Percentiles rank a stretch among this genome's conserved stretches.
phyloP scores from a whole-genome alignment of 2,113 vertebrate genomes.

The Pteropus alecto region DNA sequence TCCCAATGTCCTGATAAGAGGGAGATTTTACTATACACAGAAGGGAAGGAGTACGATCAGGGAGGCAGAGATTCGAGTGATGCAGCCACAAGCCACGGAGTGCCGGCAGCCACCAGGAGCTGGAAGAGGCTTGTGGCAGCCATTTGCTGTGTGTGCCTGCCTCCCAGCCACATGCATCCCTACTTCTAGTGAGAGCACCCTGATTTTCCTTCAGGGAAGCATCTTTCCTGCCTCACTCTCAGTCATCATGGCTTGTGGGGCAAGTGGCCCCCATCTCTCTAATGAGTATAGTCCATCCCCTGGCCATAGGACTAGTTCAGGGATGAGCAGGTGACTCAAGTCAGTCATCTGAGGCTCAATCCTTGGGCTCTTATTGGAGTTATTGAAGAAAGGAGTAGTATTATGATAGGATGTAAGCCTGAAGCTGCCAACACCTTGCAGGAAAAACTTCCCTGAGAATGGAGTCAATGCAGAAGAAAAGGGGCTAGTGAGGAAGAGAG shows the following conservation, averaged over 20 bases:
- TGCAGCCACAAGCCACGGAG: neutral
- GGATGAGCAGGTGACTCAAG: neutral
- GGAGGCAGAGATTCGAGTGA: neutral
- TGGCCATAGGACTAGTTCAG: neutral
- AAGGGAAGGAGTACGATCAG: neutral
- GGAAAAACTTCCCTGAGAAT: neutral
- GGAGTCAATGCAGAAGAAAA: neutral
- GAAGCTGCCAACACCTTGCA: neutral
- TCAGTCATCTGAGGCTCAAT: neutral
- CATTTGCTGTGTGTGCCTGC: neutral
- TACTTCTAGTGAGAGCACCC: neutral
- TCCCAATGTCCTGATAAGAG: neutral
- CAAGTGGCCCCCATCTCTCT: neutral
- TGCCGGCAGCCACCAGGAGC: neutral
- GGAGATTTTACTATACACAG: neutral
- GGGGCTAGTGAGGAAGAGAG: neutral
- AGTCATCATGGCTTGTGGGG: neutral
- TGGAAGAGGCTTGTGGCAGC: neutral
- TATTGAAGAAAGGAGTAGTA: neutral
- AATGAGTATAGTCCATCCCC: neutral
- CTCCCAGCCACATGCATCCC: fast-evolving
- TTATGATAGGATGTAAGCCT: neutral
- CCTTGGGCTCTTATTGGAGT: neutral
- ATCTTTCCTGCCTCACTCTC: neutral
- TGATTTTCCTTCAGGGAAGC: neutral